Percentiles rank a stretch among this genome's conserved stretches.
Conservation (phyloP, 2,888 invertebrate species). For the Augiades crinisus region DNA sequence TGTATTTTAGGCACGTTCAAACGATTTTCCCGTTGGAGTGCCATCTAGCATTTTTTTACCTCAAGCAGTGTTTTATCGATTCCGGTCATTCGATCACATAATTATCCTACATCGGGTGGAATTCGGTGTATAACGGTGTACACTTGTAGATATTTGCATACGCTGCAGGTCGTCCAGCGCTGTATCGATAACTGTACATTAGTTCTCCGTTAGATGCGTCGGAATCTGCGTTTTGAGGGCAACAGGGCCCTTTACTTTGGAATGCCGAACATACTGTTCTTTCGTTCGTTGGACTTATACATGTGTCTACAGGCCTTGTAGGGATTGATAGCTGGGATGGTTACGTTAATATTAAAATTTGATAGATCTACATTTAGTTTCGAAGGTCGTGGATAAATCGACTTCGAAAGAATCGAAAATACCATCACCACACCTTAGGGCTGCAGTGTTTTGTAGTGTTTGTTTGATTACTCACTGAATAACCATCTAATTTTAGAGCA, state of each 20-base stretch:
- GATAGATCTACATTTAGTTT: too few species aligned
- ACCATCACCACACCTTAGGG: too few species aligned
- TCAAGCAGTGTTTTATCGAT: neutral
- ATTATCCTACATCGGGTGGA: neutral
- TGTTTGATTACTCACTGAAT: too few species aligned
- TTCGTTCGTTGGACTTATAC: neutral
- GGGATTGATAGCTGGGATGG: neutral
- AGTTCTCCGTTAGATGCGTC: conserved; percentile 24
- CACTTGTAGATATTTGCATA: conserved; percentile 15
- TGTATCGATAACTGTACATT: conserved; percentile 27
- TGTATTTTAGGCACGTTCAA: too few species aligned
- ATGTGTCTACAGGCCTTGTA: neutral
- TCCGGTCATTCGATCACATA: neutral
- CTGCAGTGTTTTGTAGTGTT: too few species aligned
- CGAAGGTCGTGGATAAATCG: too few species aligned
- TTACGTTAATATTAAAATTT: neutral
- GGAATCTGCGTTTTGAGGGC: conserved; percentile 25
- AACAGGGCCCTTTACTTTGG: conserved; percentile 10
- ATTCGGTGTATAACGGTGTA: conserved; percentile 19
- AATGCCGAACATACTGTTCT: conserved; percentile 3
- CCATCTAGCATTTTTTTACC: too few species aligned
- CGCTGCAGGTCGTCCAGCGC: conserved; percentile 3
- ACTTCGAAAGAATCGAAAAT: too few species aligned
- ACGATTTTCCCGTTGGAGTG: too few species aligned
- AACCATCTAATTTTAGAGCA: too few species aligned